Conservation (phyloP, 1,140 invertebrate genomes). For the Hormaphis cornu region DNA sequence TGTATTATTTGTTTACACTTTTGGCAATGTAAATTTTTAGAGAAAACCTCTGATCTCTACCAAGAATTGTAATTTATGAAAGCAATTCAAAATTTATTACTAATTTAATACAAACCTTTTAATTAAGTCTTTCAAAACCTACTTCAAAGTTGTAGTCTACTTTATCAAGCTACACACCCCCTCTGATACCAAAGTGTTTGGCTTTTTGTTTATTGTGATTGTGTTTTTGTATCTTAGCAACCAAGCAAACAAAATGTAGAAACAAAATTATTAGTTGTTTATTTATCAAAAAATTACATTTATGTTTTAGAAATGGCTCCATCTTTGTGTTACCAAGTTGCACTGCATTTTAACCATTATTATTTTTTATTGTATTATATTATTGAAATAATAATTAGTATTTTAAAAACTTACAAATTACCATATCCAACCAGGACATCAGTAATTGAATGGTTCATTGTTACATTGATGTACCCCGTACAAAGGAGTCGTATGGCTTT, state of each 20-base stretch:
- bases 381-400: background rate
- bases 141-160: too few species aligned
- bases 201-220: too few species aligned
- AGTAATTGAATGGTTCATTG: conserved; percentile 17
- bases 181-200: too few species aligned
- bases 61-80: too few species aligned
- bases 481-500: conserved; percentile 17
- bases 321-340: conserved; percentile 19
- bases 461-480: conserved; percentile 8
- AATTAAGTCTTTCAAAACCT: too few species aligned
- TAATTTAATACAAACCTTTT: too few species aligned
- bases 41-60: too few species aligned
- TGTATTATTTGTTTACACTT: too few species aligned
- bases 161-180: too few species aligned
- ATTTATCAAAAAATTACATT: background rate
- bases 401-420: conserved; percentile 22
- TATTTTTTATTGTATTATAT: conserved; percentile 21
- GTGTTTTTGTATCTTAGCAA: conserved; percentile 17
- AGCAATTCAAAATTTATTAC: too few species aligned
- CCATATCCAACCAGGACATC: conserved; percentile 1
- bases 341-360: conserved; percentile 15
- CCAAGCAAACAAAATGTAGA: background rate
- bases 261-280: background rate
- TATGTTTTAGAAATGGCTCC: conserved; percentile 10
- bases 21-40: too few species aligned